These are phyloP conservation scores for Cuniculus paca DNA, from an alignment of 2,797 vertebrate genomes.

Conservation along the genomic window DNA sequence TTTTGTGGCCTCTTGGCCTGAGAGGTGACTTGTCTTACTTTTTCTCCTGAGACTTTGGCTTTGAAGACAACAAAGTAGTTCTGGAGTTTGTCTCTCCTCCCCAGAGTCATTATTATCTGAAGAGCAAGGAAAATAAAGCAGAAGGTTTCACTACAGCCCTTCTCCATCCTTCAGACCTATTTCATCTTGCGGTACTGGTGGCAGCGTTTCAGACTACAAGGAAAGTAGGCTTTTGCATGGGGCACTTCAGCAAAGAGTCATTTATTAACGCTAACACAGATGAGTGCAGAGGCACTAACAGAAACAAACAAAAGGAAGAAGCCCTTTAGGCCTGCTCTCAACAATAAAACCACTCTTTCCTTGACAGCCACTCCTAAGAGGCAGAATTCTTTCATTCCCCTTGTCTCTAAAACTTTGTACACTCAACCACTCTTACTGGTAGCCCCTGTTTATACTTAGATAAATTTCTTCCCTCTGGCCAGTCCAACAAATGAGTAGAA, in stretches of 20 bases:
- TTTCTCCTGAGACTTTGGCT: neutral
- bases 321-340: neutral
- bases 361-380: neutral
- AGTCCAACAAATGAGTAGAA: neutral
- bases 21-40: neutral
- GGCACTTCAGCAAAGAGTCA: conserved; percentile 51
- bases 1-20: neutral
- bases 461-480: neutral
- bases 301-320: conserved; percentile 50
- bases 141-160: neutral
- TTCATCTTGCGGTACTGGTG: conserved; percentile 64
- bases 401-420: neutral
- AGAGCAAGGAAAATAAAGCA: conserved; percentile 56
- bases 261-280: conserved; percentile 57
- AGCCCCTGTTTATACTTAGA: neutral
- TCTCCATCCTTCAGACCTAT: conserved; percentile 39
- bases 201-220: conserved; percentile 38
- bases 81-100: conserved; percentile 61
- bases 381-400: neutral
- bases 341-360: neutral
- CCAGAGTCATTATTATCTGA: conserved; percentile 64
- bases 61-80: conserved; percentile 72
- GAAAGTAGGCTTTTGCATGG: conserved; percentile 3
- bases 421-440: neutral
- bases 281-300: conserved; percentile 10